Evolutionary conservation across 2,113 vertebrate species (phyloP).

Genomic region (Cyanoderma ruficeps): DNA sequence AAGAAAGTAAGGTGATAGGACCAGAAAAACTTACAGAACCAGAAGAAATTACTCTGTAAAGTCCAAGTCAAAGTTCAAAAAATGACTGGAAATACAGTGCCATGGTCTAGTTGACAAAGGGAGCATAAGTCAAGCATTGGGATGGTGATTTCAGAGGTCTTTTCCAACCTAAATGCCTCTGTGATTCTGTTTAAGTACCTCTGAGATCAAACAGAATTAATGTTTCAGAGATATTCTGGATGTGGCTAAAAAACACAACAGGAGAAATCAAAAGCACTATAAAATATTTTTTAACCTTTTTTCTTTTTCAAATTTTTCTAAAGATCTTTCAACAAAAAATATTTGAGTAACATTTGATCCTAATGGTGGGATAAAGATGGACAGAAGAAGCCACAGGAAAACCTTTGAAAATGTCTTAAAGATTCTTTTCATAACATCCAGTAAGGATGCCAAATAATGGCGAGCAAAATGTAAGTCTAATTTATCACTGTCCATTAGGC

Average conservation of each 20-base stretch:
- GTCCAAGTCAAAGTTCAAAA: neutral
- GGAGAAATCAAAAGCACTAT: neutral
- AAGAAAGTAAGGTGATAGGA: neutral
- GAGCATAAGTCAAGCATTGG: neutral
- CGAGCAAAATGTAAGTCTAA: neutral
- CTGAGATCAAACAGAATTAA: neutral
- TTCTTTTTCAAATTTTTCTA: neutral
- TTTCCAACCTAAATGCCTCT: neutral
- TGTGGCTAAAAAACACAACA: neutral
- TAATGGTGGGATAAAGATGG: neutral
- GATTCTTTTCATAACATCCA: neutral
- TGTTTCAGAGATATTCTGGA: neutral
- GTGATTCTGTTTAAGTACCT: neutral
- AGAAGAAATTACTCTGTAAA: neutral
- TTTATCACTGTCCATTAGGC: neutral
- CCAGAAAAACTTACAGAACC: neutral
- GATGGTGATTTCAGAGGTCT: neutral
- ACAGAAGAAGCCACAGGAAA: neutral
- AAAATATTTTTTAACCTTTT: neutral
- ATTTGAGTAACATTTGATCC: accelerated
- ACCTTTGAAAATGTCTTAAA: neutral
- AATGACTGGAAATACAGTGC: too few relatives aligned
- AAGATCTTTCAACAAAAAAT: neutral
- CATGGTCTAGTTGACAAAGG: neutral
- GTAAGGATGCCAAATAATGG: neutral